phyloP scores from a whole-genome alignment of 2,888 invertebrate species.

The Zootermopsis nevadensis region DNA sequence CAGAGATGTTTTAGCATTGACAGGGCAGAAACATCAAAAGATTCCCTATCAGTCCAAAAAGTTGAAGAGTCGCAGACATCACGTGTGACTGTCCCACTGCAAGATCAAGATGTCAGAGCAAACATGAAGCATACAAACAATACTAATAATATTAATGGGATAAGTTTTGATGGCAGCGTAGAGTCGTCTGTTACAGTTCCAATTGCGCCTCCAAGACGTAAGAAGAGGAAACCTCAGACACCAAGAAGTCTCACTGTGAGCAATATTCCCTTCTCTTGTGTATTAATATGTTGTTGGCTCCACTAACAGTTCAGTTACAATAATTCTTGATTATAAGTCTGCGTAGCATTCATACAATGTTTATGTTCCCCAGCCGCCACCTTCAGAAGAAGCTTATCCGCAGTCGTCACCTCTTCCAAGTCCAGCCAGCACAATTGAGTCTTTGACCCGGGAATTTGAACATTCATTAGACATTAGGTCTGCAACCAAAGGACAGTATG shows the following conservation, averaged over 20 bases:
- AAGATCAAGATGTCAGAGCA: conserved; percentile 93
- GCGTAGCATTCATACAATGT: conserved; percentile 34
- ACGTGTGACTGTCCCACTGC: conserved; percentile 63
- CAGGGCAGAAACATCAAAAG: neutral
- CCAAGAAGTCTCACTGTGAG: conserved; percentile 60
- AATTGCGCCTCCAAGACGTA: conserved; percentile 83
- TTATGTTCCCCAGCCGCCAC: conserved; percentile 61
- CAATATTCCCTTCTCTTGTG: conserved; percentile 48
- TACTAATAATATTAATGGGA: conserved; percentile 58
- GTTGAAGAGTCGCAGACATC: neutral
- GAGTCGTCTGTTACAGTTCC: conserved; percentile 63
- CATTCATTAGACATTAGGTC: conserved; percentile 79
- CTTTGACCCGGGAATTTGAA: conserved; percentile 83
- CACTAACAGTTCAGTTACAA: neutral
- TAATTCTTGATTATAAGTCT: neutral
- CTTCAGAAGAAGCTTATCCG: conserved; percentile 58
- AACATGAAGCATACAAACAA: conserved; percentile 78
- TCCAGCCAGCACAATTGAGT: conserved; percentile 83
- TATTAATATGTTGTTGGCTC: neutral
- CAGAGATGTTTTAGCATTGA: neutral
- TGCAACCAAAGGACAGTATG: conserved; percentile 72
- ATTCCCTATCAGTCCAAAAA: neutral
- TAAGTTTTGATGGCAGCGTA: conserved; percentile 54
- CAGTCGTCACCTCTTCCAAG: conserved; percentile 72
- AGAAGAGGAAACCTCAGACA: conserved; percentile 69